Percentiles rank a stretch among this genome's conserved stretches.
Conservation (phyloP, 2,797 vertebrate genomes). For the Betta splendens region DNA sequence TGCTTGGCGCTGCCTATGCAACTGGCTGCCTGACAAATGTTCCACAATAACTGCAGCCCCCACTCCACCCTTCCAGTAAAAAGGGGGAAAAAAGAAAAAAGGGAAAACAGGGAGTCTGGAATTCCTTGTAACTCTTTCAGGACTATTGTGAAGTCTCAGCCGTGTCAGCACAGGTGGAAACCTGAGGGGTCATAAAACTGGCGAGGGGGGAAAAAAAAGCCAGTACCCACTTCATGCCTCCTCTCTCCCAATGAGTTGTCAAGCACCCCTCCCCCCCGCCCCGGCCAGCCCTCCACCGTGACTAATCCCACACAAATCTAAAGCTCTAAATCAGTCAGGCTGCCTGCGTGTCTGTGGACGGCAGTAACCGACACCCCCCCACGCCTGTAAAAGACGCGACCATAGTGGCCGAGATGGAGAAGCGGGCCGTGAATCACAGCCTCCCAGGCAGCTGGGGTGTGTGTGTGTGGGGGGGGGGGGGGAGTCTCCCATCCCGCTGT, state of each 20-base stretch:
- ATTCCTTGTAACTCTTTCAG: constrained; percentile 86
- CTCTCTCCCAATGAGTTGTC: constrained; percentile 65
- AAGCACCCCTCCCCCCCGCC: constrained; percentile 57
- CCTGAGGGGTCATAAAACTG: constrained; percentile 73
- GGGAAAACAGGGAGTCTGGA: constrained; percentile 74
- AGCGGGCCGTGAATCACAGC: constrained; percentile 64
- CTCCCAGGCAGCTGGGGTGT: constrained; percentile 20
- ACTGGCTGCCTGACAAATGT: constrained; percentile 87
- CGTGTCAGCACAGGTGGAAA: constrained; percentile 86
- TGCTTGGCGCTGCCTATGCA: constrained; percentile 77
- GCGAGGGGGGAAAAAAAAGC: constrained; percentile 42
- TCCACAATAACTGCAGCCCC: constrained; percentile 81
- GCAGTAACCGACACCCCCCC: constrained; percentile 63
- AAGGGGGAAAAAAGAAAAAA: constrained; percentile 36
- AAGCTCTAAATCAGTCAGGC: constrained; percentile 66
- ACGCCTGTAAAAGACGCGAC: constrained; percentile 56
- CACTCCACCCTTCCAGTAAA: constrained; percentile 76
- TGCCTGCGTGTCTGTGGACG: constrained; percentile 60
- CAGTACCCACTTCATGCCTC: constrained; percentile 56
- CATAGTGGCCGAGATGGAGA: constrained; percentile 48
- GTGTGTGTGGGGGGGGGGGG: too few relatives aligned
- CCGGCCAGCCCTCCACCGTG: constrained; percentile 61
- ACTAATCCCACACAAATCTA: constrained; percentile 75
- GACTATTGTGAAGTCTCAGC: constrained; percentile 84
- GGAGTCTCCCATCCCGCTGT: background rate